Percentiles rank a stretch among this genome's conserved stretches.
These are phyloP conservation scores for Villa cingulata DNA, from an alignment of 2,888 invertebrate genomes.

Conservation along the genomic window DNA sequence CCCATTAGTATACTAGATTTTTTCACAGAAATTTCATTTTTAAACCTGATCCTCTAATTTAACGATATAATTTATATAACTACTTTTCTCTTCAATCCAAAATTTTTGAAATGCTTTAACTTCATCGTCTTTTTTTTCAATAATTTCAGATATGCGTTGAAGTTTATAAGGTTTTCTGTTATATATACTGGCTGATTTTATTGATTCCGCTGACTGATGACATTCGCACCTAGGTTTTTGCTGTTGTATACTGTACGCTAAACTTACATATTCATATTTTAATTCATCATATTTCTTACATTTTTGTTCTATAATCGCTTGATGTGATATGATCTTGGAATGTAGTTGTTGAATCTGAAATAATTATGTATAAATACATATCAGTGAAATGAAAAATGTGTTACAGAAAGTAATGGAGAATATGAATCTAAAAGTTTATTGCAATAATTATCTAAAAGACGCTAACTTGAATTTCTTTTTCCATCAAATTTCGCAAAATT, in stretches of 20 bases:
- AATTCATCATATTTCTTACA: slow-evolving; percentile 7
- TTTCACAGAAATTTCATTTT: not conserved
- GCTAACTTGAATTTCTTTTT: slow-evolving; percentile 9
- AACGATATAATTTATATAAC: slow-evolving; percentile 2
- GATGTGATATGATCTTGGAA: not conserved
- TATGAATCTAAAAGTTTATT: not conserved
- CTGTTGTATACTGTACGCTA: not conserved
- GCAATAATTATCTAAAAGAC: too few species aligned
- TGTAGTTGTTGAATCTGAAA: slow-evolving; percentile 7
- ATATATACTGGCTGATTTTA: not conserved
- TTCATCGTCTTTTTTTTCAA: slow-evolving; percentile 6
- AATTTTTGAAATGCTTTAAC: slow-evolving; percentile 4
- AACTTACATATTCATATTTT: slow-evolving; percentile 1
- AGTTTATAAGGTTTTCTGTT: slow-evolving; percentile 3
- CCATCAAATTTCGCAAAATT: slow-evolving; percentile 1
- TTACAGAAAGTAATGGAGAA: not conserved
- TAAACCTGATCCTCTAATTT: slow-evolving; percentile 10
- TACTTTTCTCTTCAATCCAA: slow-evolving; percentile 6
- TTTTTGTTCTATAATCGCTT: slow-evolving; percentile 2
- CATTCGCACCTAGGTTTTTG: slow-evolving; percentile 7
- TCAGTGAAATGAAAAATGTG: not conserved
- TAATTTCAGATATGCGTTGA: slow-evolving; percentile 6
- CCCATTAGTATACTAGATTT: not conserved
- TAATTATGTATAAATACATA: not conserved
- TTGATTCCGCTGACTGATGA: slow-evolving; percentile 2